Conservation (phyloP, 2,113 vertebrate species). For the Phylloscopus trochiloides region DNA sequence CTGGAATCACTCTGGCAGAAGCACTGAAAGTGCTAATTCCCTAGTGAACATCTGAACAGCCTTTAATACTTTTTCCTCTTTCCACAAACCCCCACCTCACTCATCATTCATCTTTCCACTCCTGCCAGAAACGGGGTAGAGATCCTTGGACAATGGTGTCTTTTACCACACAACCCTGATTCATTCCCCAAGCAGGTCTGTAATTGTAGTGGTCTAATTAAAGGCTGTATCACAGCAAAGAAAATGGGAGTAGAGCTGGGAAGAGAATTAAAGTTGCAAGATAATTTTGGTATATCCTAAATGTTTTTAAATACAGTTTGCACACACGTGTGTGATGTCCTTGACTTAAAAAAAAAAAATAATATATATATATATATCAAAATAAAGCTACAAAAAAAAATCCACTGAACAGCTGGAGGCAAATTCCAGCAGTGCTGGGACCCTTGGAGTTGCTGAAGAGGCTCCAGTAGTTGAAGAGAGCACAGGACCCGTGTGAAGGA, state of each 20-base stretch:
- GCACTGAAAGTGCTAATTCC: neutral
- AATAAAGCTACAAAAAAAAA: neutral
- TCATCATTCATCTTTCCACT: neutral
- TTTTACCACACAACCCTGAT: conserved; percentile 46
- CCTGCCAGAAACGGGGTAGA: neutral
- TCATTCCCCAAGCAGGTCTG: conserved; percentile 31
- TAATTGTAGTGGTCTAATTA: conserved; percentile 61
- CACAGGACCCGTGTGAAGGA: neutral
- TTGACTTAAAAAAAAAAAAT: neutral
- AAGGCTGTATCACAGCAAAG: conserved; percentile 8
- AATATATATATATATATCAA: neutral
- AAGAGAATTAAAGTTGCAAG: conserved; percentile 11
- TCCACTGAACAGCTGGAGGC: neutral
- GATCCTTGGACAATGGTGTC: conserved; percentile 21
- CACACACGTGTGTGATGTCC: neutral
- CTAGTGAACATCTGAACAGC: neutral
- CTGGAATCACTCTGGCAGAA: neutral
- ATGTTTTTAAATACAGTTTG: neutral
- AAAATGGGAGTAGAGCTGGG: neutral
- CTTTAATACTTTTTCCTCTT: neutral
- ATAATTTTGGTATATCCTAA: neutral
- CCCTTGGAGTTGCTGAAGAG: neutral
- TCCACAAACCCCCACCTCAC: neutral
- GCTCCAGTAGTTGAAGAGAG: neutral
- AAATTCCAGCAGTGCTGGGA: neutral